Evolutionary conservation across 2,113 vertebrate species (phyloP).

Genomic region (Sciurus niger): DNA sequence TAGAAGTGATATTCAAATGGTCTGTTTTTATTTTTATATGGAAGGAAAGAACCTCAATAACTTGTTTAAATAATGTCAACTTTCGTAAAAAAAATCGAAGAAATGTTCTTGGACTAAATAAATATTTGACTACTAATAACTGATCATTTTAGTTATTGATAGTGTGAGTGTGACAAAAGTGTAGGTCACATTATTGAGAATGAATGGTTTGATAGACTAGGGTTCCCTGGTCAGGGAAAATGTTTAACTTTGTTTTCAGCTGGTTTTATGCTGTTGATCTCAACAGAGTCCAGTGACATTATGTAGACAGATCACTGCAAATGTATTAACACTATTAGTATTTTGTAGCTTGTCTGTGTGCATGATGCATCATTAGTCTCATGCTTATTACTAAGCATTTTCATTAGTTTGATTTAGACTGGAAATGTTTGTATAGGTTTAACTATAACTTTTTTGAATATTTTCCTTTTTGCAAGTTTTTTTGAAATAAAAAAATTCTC

Average conservation of each 20-base stretch:
- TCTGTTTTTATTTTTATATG: slow-evolving; percentile 23
- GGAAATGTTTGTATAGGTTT: slow-evolving; percentile 43
- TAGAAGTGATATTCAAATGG: slow-evolving; percentile 45
- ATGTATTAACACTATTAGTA: neutral
- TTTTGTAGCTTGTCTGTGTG: slow-evolving; percentile 38
- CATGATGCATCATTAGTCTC: slow-evolving; percentile 33
- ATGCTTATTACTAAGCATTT: slow-evolving; percentile 43
- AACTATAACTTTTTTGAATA: slow-evolving; percentile 45
- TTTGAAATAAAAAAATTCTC: neutral
- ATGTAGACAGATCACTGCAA: neutral
- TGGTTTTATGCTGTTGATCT: neutral
- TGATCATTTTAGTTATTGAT: neutral
- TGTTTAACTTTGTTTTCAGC: neutral
- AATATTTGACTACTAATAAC: slow-evolving; percentile 21
- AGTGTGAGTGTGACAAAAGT: neutral
- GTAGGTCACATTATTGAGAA: neutral
- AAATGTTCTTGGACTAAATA: slow-evolving; percentile 34
- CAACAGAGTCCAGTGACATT: neutral
- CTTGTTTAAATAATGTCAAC: slow-evolving; percentile 32
- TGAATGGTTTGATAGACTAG: neutral
- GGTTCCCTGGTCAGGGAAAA: neutral
- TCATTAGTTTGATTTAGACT: slow-evolving; percentile 29
- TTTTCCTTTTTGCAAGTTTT: slow-evolving; percentile 27
- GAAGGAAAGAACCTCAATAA: neutral
- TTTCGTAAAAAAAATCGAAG: slow-evolving; percentile 49